These are phyloP conservation scores for Mustelus asterias DNA, from an alignment of 2,113 vertebrate species.

Conservation along the genomic window DNA sequence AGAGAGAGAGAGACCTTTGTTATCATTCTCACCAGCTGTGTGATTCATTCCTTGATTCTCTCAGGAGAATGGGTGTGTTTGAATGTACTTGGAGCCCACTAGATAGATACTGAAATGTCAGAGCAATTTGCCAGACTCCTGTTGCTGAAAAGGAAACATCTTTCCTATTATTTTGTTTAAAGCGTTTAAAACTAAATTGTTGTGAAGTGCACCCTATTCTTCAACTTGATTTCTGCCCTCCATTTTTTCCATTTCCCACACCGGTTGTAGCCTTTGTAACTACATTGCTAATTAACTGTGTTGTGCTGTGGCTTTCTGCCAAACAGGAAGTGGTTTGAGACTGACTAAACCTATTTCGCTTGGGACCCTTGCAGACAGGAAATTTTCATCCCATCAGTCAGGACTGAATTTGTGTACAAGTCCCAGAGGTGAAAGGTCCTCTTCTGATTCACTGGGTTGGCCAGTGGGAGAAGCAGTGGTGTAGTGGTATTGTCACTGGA, in stretches of 20 bases:
- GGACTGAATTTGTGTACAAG: background rate
- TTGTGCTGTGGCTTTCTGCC: background rate
- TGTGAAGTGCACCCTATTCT: background rate
- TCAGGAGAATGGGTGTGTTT: background rate
- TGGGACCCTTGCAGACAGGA: background rate
- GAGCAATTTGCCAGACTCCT: background rate
- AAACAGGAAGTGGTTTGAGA: background rate
- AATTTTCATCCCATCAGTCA: background rate
- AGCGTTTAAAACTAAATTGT: background rate
- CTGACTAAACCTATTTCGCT: background rate
- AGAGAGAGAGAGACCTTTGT: background rate
- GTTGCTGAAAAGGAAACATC: background rate
- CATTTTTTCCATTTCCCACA: background rate
- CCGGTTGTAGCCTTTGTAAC: background rate
- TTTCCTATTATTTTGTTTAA: background rate
- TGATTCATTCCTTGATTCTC: background rate
- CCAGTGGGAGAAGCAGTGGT: background rate
- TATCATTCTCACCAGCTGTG: background rate
- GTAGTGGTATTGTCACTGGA: too few species aligned
- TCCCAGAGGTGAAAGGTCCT: background rate
- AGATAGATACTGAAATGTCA: background rate
- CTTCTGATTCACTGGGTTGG: background rate
- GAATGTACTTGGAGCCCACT: background rate
- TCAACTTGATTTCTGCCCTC: constrained; percentile 18
- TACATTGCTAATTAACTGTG: background rate